phyloP scores from a whole-genome alignment of 2,797 vertebrate species.

The Sebastiscus albofasciatus region DNA sequence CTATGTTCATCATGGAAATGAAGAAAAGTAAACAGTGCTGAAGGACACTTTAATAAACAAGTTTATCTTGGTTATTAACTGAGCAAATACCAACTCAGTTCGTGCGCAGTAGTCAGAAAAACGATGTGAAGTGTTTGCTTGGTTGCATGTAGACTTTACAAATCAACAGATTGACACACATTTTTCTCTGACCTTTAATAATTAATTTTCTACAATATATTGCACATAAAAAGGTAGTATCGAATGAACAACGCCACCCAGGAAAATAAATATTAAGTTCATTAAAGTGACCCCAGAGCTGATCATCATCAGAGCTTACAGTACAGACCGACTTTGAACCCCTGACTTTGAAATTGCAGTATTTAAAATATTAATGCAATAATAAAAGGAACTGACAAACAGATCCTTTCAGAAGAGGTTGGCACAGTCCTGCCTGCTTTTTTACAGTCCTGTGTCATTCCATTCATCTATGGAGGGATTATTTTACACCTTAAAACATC shows the following conservation, averaged over 20 bases:
- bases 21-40: conserved; percentile 2
- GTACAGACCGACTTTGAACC: not conserved
- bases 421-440: not conserved
- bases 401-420: not conserved
- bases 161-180: not conserved
- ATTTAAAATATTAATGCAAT: not conserved
- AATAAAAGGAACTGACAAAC: not conserved
- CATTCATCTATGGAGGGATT: not conserved
- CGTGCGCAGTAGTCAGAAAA: not conserved
- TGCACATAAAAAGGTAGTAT: conserved; percentile 44
- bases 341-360: not conserved
- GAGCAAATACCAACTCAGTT: conserved; percentile 23
- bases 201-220: conserved; percentile 27
- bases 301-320: not conserved
- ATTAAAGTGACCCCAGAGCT: not conserved
- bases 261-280: conserved; percentile 33
- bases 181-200: conserved; percentile 26
- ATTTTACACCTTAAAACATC: not conserved
- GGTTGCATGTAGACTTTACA: not conserved
- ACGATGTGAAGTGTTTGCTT: not conserved
- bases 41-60: not conserved
- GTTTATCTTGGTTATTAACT: not conserved
- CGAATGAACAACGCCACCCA: conserved; percentile 5
- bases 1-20: not conserved
- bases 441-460: not conserved